phyloP scores from a whole-genome alignment of 1,140 invertebrate genomes.

The Apis laboriosa region DNA sequence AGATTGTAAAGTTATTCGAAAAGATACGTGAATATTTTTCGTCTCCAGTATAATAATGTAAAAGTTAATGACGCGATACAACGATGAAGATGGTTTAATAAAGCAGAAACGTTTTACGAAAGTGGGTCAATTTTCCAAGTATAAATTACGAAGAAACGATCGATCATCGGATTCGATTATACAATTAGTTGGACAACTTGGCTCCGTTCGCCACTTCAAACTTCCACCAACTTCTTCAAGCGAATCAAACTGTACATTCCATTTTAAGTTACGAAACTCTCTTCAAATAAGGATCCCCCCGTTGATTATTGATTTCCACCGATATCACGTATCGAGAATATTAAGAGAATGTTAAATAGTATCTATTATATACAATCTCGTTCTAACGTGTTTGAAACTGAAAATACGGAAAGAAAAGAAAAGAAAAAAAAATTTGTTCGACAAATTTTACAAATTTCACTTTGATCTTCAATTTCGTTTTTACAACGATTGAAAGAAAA shows the following conservation, averaged over 20 bases:
- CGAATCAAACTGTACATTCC: constrained; percentile 1
- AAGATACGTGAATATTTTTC: background rate
- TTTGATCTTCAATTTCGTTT: too few species aligned
- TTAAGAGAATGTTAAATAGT: background rate
- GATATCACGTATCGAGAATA: background rate
- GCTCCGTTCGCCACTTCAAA: background rate
- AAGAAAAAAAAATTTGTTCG: too few species aligned
- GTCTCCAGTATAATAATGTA: background rate
- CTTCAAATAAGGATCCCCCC: constrained; percentile 1
- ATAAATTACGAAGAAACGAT: constrained; percentile 8
- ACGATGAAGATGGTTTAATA: background rate
- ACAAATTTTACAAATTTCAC: too few species aligned
- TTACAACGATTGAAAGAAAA: too few species aligned
- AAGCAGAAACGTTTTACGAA: background rate
- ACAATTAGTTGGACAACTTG: constrained; percentile 27
- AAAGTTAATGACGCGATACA: background rate
- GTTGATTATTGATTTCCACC: constrained; percentile 20
- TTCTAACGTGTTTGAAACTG: background rate
- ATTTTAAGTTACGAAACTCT: constrained; percentile 21
- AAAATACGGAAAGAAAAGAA: background rate
- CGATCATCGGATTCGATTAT: constrained; percentile 29
- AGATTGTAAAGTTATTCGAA: background rate
- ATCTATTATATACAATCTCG: background rate
- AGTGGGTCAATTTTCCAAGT: constrained; percentile 3
- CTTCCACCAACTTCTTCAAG: background rate